Conservation (phyloP, 2,797 vertebrate species). For the Sus cebifrons region DNA sequence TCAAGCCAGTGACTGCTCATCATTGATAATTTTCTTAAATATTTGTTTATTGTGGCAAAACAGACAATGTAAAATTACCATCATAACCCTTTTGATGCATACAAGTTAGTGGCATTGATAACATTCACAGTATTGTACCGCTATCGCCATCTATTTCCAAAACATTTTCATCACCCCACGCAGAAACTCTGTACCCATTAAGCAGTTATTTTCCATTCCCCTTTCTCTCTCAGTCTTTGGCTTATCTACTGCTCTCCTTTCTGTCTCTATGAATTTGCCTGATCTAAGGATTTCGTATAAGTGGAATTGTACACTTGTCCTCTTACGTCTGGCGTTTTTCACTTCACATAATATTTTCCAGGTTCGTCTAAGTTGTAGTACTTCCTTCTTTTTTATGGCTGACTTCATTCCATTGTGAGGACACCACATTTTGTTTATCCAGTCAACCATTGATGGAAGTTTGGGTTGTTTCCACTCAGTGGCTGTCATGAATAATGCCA, state of each 20-base stretch:
- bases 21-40: not conserved
- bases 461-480: not conserved
- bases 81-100: not conserved
- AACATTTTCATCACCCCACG: not conserved
- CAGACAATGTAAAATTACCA: not conserved
- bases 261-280: not conserved
- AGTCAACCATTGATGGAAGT: accelerated
- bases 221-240: not conserved
- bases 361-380: accelerated
- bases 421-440: not conserved
- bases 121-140: not conserved
- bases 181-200: not conserved
- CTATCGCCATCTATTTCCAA: not conserved
- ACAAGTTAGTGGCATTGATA: not conserved
- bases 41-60: not conserved
- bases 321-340: not conserved
- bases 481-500: not conserved
- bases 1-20: not conserved
- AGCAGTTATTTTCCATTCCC: too few species aligned
- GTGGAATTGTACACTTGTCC: not conserved
- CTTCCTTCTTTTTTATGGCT: not conserved
- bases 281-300: not conserved
- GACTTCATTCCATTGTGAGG: not conserved
- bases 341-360: not conserved
- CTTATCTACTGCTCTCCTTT: not conserved